phyloP scores from a whole-genome alignment of 2,888 invertebrate genomes.

The Drosophila nr. perissopoda region DNA sequence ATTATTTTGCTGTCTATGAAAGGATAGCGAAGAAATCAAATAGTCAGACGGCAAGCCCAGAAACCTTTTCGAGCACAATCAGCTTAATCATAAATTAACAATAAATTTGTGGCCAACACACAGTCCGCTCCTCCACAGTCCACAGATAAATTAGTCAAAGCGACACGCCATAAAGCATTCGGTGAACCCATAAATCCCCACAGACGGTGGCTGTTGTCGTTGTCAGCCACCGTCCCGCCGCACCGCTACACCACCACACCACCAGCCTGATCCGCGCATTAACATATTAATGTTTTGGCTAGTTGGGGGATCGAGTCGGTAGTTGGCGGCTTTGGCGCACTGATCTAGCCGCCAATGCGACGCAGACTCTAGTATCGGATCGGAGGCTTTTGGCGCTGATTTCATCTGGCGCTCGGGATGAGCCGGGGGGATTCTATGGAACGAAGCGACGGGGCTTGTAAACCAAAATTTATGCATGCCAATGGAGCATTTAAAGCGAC shows the following conservation, averaged over 20 bases:
- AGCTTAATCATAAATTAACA: conserved; percentile 75
- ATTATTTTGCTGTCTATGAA: conserved; percentile 21
- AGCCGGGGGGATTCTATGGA: conserved; percentile 52
- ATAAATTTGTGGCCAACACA: conserved; percentile 64
- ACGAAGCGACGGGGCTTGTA: conserved; percentile 65
- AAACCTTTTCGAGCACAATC: conserved; percentile 66
- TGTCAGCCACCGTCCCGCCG: conserved; percentile 38
- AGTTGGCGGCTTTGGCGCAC: conserved; percentile 63
- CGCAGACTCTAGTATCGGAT: conserved; percentile 19
- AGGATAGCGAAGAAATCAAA: conserved; percentile 24
- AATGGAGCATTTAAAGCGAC: conserved; percentile 74
- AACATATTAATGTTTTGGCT: conserved; percentile 82
- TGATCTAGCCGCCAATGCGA: conserved; percentile 72
- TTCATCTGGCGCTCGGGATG: conserved; percentile 64
- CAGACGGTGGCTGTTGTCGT: conserved; percentile 65
- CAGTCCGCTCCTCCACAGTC: conserved; percentile 24
- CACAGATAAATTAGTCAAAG: conserved; percentile 84
- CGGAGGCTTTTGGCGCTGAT: conserved; percentile 69
- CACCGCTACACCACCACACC: conserved; percentile 6
- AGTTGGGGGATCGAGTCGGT: conserved; percentile 52
- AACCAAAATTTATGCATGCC: conserved; percentile 74
- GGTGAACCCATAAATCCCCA: conserved; percentile 83
- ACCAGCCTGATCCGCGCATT: conserved; percentile 72
- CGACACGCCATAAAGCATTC: conserved; percentile 84
- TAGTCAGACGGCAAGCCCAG: conserved; percentile 11